Percentiles rank a stretch among this genome's conserved stretches.
These are phyloP conservation scores for Glossosoma conforme DNA, from an alignment of 1,140 invertebrate genomes.

Conservation along the genomic window DNA sequence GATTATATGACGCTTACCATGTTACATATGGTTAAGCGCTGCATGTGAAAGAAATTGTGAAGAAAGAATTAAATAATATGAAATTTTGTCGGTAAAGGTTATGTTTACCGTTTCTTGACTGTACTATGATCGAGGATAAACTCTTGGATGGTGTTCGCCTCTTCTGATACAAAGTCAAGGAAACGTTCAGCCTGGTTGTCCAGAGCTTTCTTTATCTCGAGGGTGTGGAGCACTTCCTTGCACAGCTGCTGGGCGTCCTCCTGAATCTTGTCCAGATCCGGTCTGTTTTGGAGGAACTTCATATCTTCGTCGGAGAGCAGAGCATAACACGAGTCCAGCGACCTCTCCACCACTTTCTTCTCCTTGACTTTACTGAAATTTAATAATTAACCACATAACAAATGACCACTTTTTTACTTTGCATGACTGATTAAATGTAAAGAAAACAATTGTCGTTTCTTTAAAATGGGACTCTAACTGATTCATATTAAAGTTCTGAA, in stretches of 20 bases:
- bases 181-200: conserved; percentile 1
- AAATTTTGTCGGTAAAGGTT: too few relatives aligned
- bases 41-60: too few relatives aligned
- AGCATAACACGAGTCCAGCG: not conserved
- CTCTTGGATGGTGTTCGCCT: not conserved
- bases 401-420: too few relatives aligned
- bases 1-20: too few relatives aligned
- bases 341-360: not conserved
- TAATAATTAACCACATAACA: conserved; percentile 4
- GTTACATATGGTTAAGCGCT: too few relatives aligned
- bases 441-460: too few relatives aligned
- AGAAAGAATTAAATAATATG: too few relatives aligned
- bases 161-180: not conserved
- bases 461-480: too few relatives aligned
- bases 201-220: not conserved
- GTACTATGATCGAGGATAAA: not conserved
- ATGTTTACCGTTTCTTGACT: too few relatives aligned
- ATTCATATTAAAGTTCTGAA: too few relatives aligned
- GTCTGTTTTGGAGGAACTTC: conserved; percentile 9
- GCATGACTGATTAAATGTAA: too few relatives aligned
- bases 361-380: conserved; percentile 9
- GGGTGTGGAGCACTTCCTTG: conserved; percentile 8
- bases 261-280: conserved; percentile 6
- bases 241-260: conserved; percentile 4
- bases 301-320: conserved; percentile 2